Conservation (phyloP, 2,797 vertebrate species). For the Xerus rutilus region DNA sequence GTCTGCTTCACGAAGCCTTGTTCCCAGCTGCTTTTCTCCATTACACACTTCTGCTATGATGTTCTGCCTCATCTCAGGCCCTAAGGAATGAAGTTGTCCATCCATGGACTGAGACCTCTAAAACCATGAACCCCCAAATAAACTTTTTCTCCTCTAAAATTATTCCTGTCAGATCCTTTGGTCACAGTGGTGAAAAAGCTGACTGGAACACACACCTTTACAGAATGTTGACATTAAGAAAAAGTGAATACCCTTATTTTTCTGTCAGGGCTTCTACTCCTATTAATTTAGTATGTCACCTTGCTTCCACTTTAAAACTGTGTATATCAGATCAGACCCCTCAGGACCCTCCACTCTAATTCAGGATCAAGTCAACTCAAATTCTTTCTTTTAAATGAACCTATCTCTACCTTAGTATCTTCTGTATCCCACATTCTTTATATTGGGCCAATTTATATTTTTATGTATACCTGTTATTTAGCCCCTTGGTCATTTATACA, state of each 20-base stretch:
- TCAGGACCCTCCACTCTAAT: fast-evolving
- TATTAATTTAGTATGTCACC: neutral
- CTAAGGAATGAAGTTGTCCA: too few species aligned
- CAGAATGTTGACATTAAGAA: neutral
- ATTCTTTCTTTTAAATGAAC: neutral
- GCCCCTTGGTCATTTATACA: neutral
- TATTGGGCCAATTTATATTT: neutral
- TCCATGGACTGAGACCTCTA: too few species aligned
- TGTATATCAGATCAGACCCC: neutral
- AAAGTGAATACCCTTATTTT: neutral
- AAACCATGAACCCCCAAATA: too few species aligned
- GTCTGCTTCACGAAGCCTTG: too few species aligned
- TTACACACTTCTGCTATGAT: too few species aligned
- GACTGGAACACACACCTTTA: neutral
- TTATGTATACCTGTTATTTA: neutral
- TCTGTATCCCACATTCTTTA: neutral
- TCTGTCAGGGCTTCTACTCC: neutral
- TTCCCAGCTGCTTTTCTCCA: too few species aligned
- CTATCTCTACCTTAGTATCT: neutral
- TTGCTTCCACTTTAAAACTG: neutral
- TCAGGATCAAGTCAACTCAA: neutral
- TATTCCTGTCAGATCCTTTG: too few species aligned
- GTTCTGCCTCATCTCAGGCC: too few species aligned
- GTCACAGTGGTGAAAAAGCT: too few species aligned
- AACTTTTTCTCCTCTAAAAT: too few species aligned